Evolutionary conservation across 2,797 vertebrate species (phyloP).

Genomic region (Muscicapa striata): DNA sequence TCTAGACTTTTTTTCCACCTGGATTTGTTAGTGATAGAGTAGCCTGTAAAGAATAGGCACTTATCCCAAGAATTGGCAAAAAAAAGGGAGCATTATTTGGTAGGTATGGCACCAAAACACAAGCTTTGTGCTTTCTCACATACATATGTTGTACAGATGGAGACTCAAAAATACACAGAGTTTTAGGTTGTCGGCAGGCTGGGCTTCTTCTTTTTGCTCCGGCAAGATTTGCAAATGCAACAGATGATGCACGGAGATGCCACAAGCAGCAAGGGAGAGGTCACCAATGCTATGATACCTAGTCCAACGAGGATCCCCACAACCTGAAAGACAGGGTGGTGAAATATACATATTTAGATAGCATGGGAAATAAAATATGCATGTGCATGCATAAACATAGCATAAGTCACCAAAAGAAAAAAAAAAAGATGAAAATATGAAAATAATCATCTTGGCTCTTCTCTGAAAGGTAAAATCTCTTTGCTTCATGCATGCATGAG

Average conservation of each 20-base stretch:
- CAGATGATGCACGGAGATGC: slow-evolving; percentile 96
- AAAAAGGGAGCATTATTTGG: slow-evolving; percentile 40
- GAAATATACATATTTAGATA: not conserved
- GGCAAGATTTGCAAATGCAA: slow-evolving; percentile 92
- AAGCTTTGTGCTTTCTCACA: slow-evolving; percentile 49
- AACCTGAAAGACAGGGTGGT: slow-evolving; percentile 80
- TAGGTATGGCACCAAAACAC: slow-evolving; percentile 51
- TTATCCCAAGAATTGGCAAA: slow-evolving; percentile 80
- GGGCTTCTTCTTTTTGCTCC: slow-evolving; percentile 84
- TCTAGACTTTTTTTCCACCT: not conserved
- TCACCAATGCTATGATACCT: slow-evolving; percentile 91
- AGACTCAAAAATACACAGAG: not conserved
- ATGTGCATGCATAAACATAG: not conserved
- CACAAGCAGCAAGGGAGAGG: slow-evolving; percentile 92
- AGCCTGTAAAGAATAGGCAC: slow-evolving; percentile 89
- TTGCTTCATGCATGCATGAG: not conserved
- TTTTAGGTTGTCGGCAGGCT: slow-evolving; percentile 73
- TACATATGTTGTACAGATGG: not conserved
- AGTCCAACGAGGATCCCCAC: slow-evolving; percentile 94
- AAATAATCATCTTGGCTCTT: not conserved
- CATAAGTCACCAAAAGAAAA: not conserved
- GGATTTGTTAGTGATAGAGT: slow-evolving; percentile 37
- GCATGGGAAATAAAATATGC: not conserved
- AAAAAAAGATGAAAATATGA: not conserved
- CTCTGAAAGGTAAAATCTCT: not conserved